Evolutionary conservation across 2,888 invertebrate genomes (phyloP).

Genomic region (Altica lythri): DNA sequence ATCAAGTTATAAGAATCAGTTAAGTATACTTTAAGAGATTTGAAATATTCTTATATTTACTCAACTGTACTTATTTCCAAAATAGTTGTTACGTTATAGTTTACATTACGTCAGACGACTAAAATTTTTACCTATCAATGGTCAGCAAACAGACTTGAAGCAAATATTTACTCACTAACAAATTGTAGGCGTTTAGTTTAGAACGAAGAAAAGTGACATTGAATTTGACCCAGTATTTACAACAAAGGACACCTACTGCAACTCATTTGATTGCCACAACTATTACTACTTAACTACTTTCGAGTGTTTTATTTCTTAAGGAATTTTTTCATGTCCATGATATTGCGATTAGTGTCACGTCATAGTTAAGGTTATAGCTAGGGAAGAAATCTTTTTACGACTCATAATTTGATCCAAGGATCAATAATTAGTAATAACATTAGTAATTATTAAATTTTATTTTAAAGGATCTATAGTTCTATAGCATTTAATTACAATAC

Average conservation of each 20-base stretch:
- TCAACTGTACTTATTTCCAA: constrained; percentile 3
- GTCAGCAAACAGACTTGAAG: constrained; percentile 8
- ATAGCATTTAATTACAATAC: too few species aligned
- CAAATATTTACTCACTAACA: constrained; percentile 19
- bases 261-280: constrained; percentile 16
- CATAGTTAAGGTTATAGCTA: too few species aligned
- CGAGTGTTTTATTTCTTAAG: constrained; percentile 15
- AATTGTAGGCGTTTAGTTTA: constrained; percentile 16
- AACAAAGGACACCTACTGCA: constrained; percentile 25
- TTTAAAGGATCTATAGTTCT: too few species aligned
- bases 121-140: constrained; percentile 14
- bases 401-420: too few species aligned
- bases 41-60: too few species aligned
- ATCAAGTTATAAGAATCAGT: too few species aligned
- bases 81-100: constrained; percentile 8
- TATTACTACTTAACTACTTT: constrained; percentile 16
- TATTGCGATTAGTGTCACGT: constrained; percentile 19
- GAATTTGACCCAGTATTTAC: constrained; percentile 26
- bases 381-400: too few species aligned
- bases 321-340: constrained; percentile 21
- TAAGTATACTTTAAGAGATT: too few species aligned
- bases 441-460: too few species aligned
- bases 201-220: constrained; percentile 23
- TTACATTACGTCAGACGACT: constrained; percentile 13
- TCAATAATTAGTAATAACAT: too few species aligned